phyloP scores from a whole-genome alignment of 2,113 vertebrate species.

The Hyla sarda region DNA sequence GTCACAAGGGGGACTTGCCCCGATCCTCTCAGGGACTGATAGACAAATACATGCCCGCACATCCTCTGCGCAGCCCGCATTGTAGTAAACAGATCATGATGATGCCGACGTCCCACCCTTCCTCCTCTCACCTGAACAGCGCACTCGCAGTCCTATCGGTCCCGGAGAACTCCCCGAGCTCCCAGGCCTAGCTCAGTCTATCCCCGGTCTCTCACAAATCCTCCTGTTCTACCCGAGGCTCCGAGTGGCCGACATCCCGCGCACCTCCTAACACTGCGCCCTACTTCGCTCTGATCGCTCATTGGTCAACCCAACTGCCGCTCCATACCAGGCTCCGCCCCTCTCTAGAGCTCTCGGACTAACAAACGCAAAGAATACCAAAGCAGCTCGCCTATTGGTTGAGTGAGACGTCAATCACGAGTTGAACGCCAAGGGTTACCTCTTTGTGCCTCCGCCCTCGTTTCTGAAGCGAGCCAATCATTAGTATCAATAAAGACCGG shows the following conservation, averaged over 20 bases:
- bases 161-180: not conserved
- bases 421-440: not conserved
- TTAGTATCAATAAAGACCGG: no score
- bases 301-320: slow-evolving; percentile 41
- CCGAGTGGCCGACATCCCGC: slow-evolving; percentile 54
- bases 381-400: not conserved
- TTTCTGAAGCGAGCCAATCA: not conserved
- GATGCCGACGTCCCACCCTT: not conserved
- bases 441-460: not conserved
- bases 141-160: not conserved
- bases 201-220: not conserved
- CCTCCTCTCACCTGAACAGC: slow-evolving; percentile 14
- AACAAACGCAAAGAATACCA: not conserved
- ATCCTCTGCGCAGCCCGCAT: not conserved
- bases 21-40: no score
- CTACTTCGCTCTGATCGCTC: slow-evolving; percentile 13
- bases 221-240: slow-evolving; percentile 43
- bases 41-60: not conserved
- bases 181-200: slow-evolving; percentile 2
- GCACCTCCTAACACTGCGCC: slow-evolving; percentile 56
- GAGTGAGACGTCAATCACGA: not conserved
- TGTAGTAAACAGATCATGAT: not conserved
- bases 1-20: no score
- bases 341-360: not conserved
- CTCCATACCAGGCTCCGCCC: not conserved